phyloP scores from a whole-genome alignment of 2,888 invertebrate genomes.

The Drosophila multiciliata region DNA sequence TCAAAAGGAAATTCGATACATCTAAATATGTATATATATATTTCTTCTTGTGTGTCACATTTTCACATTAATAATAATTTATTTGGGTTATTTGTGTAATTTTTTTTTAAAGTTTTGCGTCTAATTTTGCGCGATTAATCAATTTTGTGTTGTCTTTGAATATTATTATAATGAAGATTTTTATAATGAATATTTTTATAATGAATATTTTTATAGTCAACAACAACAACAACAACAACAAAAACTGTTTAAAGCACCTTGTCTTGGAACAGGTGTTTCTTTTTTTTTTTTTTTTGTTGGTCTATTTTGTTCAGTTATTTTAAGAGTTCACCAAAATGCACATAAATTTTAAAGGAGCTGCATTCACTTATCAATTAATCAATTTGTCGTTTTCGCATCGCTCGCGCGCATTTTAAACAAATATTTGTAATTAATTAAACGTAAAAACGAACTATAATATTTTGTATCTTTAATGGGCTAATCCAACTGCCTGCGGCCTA shows the following conservation, averaged over 20 bases:
- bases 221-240: not conserved
- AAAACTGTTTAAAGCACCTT: slow-evolving; percentile 39
- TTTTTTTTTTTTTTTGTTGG: slow-evolving; percentile 4
- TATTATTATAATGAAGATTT: too few species aligned
- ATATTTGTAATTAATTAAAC: slow-evolving; percentile 76
- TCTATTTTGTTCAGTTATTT: slow-evolving; percentile 18
- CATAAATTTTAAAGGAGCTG: slow-evolving; percentile 59
- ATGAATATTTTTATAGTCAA: too few species aligned
- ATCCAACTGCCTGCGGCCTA: slow-evolving; percentile 21
- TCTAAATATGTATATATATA: slow-evolving; percentile 36
- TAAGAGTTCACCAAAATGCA: slow-evolving; percentile 21
- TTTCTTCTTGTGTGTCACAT: slow-evolving; percentile 60
- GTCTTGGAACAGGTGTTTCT: slow-evolving; percentile 56
- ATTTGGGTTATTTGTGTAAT: slow-evolving; percentile 51
- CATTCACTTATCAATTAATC: slow-evolving; percentile 78
- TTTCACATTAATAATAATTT: slow-evolving; percentile 73
- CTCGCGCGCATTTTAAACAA: slow-evolving; percentile 58
- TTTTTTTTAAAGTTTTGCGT: slow-evolving; percentile 66
- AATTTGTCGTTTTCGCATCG: slow-evolving; percentile 66
- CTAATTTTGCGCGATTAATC: slow-evolving; percentile 79
- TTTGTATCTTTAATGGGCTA: slow-evolving; percentile 26
- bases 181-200: too few species aligned
- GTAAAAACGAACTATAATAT: slow-evolving; percentile 55
- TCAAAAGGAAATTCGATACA: slow-evolving; percentile 62
- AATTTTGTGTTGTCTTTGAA: slow-evolving; percentile 22